phyloP scores from a whole-genome alignment of 2,888 invertebrate genomes.

The Drosophila lutescens region DNA sequence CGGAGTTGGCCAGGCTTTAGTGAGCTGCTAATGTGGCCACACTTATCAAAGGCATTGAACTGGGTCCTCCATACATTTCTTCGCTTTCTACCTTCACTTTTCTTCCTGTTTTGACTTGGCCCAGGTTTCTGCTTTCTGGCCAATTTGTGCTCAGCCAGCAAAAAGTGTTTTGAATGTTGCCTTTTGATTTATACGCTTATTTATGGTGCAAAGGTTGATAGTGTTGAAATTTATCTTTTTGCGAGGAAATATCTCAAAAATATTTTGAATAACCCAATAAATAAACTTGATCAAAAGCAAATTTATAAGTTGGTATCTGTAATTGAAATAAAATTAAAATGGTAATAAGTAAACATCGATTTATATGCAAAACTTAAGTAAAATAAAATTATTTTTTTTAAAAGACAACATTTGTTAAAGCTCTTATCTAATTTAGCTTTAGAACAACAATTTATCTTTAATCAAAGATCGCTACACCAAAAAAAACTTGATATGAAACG shows the following conservation, averaged over 20 bases:
- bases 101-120: constrained; percentile 62
- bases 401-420: too few relatives aligned
- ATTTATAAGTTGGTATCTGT: too few relatives aligned
- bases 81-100: constrained; percentile 21
- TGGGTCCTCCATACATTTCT: background rate
- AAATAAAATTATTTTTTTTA: too few relatives aligned
- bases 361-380: too few relatives aligned
- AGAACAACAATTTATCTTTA: too few relatives aligned
- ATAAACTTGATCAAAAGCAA: too few relatives aligned
- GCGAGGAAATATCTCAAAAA: background rate
- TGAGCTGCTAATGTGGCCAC: constrained; percentile 57
- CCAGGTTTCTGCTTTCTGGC: constrained; percentile 22
- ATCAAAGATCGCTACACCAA: too few relatives aligned
- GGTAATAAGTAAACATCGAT: too few relatives aligned
- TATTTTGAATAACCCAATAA: too few relatives aligned
- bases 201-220: constrained; percentile 1
- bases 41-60: constrained; percentile 62
- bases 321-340: too few relatives aligned
- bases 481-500: too few relatives aligned
- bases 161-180: constrained; percentile 13
- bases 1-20: background rate
- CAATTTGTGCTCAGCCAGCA: constrained; percentile 33
- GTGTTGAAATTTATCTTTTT: constrained; percentile 1
- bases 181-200: constrained; percentile 12
- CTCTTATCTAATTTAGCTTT: too few relatives aligned